A percentile compares a stretch with the other conserved stretches of the same genome.
Conservation (phyloP, 2,888 invertebrate genomes). For the Germaria angustata region DNA sequence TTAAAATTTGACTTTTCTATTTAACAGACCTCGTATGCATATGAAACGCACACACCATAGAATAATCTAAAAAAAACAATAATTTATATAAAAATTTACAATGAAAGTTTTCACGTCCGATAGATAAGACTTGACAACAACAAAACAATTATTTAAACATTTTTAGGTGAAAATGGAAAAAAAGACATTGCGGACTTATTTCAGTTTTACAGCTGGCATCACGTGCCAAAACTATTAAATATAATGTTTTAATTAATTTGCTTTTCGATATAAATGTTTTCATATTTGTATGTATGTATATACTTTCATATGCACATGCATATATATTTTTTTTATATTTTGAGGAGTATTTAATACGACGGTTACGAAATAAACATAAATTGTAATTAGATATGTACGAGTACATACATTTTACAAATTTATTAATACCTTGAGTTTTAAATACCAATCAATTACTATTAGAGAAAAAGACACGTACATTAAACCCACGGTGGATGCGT, state of each 20-base stretch:
- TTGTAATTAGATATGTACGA: slow-evolving; percentile 9
- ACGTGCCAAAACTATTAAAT: slow-evolving; percentile 34
- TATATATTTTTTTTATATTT: no score
- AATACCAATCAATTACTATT: slow-evolving; percentile 54
- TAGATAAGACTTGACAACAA: neutral
- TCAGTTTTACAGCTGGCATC: neutral
- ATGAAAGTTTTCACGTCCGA: slow-evolving; percentile 1
- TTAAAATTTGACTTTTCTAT: no score
- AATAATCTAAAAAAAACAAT: neutral
- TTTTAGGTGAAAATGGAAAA: no score
- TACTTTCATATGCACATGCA: no score
- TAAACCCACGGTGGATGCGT: neutral
- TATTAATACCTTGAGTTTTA: slow-evolving; percentile 34
- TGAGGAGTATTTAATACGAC: slow-evolving; percentile 2
- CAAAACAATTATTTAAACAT: no score
- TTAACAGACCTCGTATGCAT: no score
- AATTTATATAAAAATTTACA: neutral
- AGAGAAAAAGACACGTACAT: slow-evolving; percentile 10
- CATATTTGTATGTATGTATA: no score
- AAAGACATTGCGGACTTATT: neutral
- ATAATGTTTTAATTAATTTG: slow-evolving; percentile 20
- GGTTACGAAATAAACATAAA: slow-evolving; percentile 11
- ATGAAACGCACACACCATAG: neutral
- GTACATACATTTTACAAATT: neutral
- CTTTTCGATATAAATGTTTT: neutral